Percentiles rank a stretch among this genome's conserved stretches.
Conservation (phyloP, 64 coral and sea anemone genomes). For the Acropora yongei region DNA sequence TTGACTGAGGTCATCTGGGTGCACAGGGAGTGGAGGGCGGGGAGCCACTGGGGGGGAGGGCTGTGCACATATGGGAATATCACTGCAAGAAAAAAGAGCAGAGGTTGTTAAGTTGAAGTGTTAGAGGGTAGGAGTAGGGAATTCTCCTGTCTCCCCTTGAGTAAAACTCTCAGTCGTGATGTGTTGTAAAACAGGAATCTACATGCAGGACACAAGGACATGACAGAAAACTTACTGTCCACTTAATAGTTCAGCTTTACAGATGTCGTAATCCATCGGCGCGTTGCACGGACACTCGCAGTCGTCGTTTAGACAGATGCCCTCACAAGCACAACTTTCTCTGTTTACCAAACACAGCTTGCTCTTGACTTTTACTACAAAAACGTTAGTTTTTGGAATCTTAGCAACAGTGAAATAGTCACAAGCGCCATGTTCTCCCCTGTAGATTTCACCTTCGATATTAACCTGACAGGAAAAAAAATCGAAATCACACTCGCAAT, state of each 20-base stretch:
- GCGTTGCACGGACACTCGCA: constrained; percentile 67
- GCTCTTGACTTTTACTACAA: constrained; percentile 12
- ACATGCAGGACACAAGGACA: no score
- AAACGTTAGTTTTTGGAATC: constrained; percentile 59
- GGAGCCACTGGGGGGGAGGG: neutral
- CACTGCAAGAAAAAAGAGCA: neutral
- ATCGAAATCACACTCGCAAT: neutral
- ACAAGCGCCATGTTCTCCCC: neutral
- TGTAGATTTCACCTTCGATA: neutral
- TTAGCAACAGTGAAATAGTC: constrained; percentile 1
- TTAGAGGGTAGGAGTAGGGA: neutral
- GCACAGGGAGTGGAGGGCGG: constrained; percentile 9
- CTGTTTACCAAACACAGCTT: neutral
- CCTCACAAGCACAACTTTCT: neutral
- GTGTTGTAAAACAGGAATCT: neutral
- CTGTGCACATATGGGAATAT: constrained; percentile 40
- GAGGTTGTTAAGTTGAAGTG: neutral
- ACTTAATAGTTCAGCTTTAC: neutral
- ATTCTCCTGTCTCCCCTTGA: neutral
- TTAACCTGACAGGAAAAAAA: neutral
- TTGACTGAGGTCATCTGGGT: constrained; percentile 27
- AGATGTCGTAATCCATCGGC: constrained; percentile 48
- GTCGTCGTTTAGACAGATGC: neutral
- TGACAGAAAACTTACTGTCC: neutral
- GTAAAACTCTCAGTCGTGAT: neutral